Base-by-base conservation (phyloP, 2,113 vertebrate genomes). In the Chroicocephalus ridibundus region DNA sequence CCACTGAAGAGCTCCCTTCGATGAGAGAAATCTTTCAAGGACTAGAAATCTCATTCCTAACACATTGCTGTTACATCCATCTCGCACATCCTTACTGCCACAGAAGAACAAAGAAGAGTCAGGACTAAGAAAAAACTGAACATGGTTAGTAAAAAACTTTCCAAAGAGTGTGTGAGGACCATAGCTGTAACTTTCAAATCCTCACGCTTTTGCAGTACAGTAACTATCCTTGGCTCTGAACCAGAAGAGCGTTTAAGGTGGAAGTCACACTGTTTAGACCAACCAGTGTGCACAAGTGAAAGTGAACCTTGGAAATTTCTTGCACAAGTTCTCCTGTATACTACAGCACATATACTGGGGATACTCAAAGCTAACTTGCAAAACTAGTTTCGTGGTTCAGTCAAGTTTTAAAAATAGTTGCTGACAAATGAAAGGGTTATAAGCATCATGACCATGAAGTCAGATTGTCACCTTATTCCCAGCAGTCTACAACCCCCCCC, bases 41-140 rank as follows among this genome's bases (percentile, higher is more conserved):
- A 34, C 42, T 36, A 62, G 22, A 75, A 42, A 40, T 27, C 24
- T 6, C 4, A 14, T n/a, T 78, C 65, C 46, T 54, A 54, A 21
- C 21, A 20, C 0, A 0, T 7, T 52, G 21, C n/a, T 60, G 47
- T 20, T 5, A 19, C 3, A 8, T 11, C 15, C 65, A 47, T 5
- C 38, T 31, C 5, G 2, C 38, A 36, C 31, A n/a, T 15, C 66
- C 55, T 62, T 34, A 14, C 29, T n/a, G 40, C 47, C 6, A 3
- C 3, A 77, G 34, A 47, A 70, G 19, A 74, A 65, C 11, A 69
- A 32, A 17, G 51, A 71, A 47, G 6, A 55, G 65, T 9, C 27
- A 60, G 25, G 29, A 51, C 38, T 21, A 89, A 36, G 54, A 31
- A 47, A 84, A 68, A 78, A 31, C 34, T 62, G 64, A 66, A 49